Conservation (phyloP, 1,140 invertebrate species). For the Sitobion miscanthi region DNA sequence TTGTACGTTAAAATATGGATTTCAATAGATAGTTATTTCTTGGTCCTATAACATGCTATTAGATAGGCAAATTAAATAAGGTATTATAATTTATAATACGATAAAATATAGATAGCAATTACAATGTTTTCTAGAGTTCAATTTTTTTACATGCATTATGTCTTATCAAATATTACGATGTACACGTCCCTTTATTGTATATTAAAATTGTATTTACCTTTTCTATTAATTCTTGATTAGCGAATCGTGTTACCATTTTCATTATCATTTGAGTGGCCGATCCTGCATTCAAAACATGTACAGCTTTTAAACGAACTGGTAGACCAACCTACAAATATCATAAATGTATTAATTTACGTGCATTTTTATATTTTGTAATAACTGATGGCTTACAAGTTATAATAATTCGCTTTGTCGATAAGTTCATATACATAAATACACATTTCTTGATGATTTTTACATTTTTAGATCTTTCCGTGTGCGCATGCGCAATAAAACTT, state of each 20-base stretch:
- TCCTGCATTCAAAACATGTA: constrained; percentile 27
- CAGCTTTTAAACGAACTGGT: constrained; percentile 3
- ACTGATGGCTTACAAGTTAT: not conserved
- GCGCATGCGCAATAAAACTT: too few species aligned
- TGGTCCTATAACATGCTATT: not conserved
- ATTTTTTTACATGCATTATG: not conserved
- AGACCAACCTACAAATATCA: constrained; percentile 16
- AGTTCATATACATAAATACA: too few species aligned
- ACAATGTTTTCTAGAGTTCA: not conserved
- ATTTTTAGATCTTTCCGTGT: too few species aligned
- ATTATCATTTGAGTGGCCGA: not conserved
- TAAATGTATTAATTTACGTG: not conserved
- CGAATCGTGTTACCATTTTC: not conserved
- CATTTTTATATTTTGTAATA: not conserved
- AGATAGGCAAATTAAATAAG: not conserved
- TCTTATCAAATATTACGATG: not conserved
- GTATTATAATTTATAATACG: not conserved
- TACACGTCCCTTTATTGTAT: not conserved
- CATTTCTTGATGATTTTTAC: too few species aligned
- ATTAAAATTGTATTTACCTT: not conserved
- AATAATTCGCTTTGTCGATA: too few species aligned
- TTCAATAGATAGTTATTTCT: not conserved
- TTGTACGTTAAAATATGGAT: not conserved
- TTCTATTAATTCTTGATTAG: not conserved
- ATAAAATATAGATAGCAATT: not conserved